Base-by-base conservation (phyloP, 2,888 invertebrate species). In the Beris morrisii region DNA sequence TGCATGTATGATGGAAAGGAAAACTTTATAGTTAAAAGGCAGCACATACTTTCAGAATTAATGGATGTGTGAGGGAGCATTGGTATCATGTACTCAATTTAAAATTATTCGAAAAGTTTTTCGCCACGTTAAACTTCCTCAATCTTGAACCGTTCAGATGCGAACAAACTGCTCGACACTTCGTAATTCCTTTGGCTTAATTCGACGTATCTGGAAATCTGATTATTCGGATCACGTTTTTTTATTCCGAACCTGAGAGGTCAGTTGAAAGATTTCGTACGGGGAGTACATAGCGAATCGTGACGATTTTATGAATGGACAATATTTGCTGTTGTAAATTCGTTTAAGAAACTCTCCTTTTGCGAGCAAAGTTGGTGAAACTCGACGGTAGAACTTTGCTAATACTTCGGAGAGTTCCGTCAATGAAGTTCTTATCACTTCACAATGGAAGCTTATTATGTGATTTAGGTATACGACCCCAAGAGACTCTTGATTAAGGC, bases 271-370 rank as follows among this genome's bases (percentile, higher is more conserved):
- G 38, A 38, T 38, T 38, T 38, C 38, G 9, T 38, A 38, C 38
- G 7, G 50, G 61, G 50, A 52, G 50, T 52, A 50, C 32, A 52
- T 52, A n/a, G 61, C 11, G 50, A 61, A 31, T 65, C 65, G 65
- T 65, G 65, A 65, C 65, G 65, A 65, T 65, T 65, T 65, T 65
- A 65, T 65, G 65, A 65, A 65, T 65, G 48, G 65, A 65, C 55
- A 56, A 65, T 65, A 65, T 65, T 65, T 65, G 44, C 46, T 61
- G 38, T 56, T 53, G 31, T 55, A 65, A 65, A 65, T 65, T 65
- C 54, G 65, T 65, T 65, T 65, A 65, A 65, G 65, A 38, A 65
- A 64, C n/a, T 54, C 55, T 43, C 31, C 32, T 5, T n/a, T n/a
- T n/a, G 4, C 30, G 15, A 9, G 15, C 45, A 52, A 15, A n/a